phyloP scores from a whole-genome alignment of 2,888 invertebrate species.

The Ophion obscuratus region DNA sequence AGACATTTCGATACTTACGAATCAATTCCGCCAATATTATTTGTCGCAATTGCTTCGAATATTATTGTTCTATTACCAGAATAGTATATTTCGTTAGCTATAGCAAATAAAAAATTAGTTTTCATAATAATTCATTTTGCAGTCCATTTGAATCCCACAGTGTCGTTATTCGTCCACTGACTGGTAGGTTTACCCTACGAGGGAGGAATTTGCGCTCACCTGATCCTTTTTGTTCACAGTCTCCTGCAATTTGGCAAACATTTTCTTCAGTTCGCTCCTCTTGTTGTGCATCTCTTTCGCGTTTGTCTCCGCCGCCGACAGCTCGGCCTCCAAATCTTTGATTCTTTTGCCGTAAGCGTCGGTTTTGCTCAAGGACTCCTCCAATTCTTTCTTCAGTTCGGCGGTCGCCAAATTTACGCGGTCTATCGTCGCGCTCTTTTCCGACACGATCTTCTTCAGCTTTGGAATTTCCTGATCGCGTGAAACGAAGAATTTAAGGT shows the following conservation, averaged over 20 bases:
- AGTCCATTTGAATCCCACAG: no score
- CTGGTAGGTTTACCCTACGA: neutral
- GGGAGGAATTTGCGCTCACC: conserved; percentile 61
- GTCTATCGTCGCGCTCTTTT: conserved; percentile 75
- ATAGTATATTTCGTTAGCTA: no score
- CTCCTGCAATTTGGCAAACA: conserved; percentile 74
- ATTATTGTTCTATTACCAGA: no score
- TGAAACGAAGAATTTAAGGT: neutral
- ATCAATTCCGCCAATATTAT: no score
- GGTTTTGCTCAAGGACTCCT: conserved; percentile 68
- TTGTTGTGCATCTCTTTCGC: conserved; percentile 67
- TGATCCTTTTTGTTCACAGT: conserved; percentile 75
- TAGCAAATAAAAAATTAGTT: no score
- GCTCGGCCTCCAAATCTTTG: conserved; percentile 71
- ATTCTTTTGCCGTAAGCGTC: conserved; percentile 71
- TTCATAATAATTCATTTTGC: no score
- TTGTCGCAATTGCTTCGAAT: no score
- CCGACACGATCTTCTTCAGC: conserved; percentile 77
- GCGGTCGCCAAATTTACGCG: conserved; percentile 64
- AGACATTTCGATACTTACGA: no score
- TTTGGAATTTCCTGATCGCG: conserved; percentile 75
- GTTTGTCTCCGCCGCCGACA: conserved; percentile 61
- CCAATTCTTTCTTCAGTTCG: conserved; percentile 72
- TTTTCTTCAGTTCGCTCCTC: conserved; percentile 70
- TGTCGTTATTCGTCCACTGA: no score